phyloP scores from a whole-genome alignment of 2,113 vertebrate genomes.

The Montifringilla adamsi region DNA sequence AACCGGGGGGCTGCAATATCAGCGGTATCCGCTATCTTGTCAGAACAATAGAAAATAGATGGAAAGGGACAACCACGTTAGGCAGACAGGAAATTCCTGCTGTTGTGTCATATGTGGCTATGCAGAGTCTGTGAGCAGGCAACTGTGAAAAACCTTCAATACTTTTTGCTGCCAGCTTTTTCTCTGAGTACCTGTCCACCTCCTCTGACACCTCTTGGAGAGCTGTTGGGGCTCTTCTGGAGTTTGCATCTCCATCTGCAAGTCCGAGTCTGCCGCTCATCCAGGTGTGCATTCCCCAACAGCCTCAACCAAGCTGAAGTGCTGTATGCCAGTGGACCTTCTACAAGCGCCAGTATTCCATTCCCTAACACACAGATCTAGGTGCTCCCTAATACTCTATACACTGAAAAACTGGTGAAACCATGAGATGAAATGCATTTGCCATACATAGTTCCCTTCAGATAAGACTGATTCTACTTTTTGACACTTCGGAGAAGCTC shows the following conservation, averaged over 20 bases:
- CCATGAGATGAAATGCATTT: background rate
- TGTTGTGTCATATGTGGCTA: background rate
- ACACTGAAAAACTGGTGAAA: background rate
- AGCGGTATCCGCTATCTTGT: accelerated
- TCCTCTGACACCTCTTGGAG: background rate
- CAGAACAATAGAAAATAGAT: background rate
- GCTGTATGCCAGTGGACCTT: background rate
- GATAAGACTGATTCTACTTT: background rate
- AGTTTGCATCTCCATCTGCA: background rate
- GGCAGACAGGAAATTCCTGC: background rate
- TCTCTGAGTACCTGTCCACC: background rate
- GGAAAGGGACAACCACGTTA: background rate
- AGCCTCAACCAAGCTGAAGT: background rate
- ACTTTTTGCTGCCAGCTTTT: background rate
- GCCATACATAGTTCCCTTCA: background rate
- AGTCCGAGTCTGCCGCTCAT: background rate
- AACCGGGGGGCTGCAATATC: accelerated
- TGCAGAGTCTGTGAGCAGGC: background rate
- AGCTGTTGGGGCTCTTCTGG: background rate
- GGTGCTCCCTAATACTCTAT: background rate
- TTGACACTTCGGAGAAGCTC: background rate
- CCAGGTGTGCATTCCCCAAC: background rate
- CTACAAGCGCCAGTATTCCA: background rate
- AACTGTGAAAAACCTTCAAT: background rate
- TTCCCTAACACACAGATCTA: background rate